Base-by-base conservation (phyloP, 37 sponge, comb jelly and placozoan genomes). In the Theonella swinhoei region DNA sequence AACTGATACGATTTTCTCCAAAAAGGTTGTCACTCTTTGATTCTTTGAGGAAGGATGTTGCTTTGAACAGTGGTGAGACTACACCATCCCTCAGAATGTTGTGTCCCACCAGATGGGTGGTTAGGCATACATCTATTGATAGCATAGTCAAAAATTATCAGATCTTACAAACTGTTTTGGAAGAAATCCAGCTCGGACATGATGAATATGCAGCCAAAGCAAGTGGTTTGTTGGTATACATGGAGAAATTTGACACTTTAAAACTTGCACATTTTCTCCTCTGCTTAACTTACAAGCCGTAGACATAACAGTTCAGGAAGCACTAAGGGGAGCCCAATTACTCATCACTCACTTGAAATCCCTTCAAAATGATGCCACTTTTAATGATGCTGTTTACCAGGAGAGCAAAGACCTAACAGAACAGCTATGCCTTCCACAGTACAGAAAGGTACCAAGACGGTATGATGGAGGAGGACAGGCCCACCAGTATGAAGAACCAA, bases 121-220 rank as follows among this genome's bases (percentile, higher is more conserved):
- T 81, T 3, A 58, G 83, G n/a, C 89, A 83, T 32, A 32, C 68
- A 35, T 70, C 90, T 22, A 77, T 89, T 30, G 17, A 37, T 2
- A 84, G 68, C 59, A 84, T 89, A 28, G 42, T 89, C 38, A 14
- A 14, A 47, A 89, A 79, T 62, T 89, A 83, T 70, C 20, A 60
- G 36, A 61, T 68, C 40, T 26, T 88, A 0, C 83, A 41, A 64
- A 31, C 31, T 72, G 81, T 85, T 36, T 40, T 84, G 41, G 80
- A 79, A 23, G 60, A 58, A 61, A 78, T 89, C 63, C 4, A 76
- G 40, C 20, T 61, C 19, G 89, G 89, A 4, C 70, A 76, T 83
- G 89, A 88, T 80, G 85, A 84, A 65, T 84, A 84, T 66, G 85
- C 85, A 62, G 77, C 85, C 17, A 89, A 89, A 63, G 89, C 39